Evolutionary conservation across 30 jellyfish, hydroid and myxozoan species (phyloP), one percentile per base, ranked within the genome.

Genomic region (Phacellophora camtschatica): DNA sequence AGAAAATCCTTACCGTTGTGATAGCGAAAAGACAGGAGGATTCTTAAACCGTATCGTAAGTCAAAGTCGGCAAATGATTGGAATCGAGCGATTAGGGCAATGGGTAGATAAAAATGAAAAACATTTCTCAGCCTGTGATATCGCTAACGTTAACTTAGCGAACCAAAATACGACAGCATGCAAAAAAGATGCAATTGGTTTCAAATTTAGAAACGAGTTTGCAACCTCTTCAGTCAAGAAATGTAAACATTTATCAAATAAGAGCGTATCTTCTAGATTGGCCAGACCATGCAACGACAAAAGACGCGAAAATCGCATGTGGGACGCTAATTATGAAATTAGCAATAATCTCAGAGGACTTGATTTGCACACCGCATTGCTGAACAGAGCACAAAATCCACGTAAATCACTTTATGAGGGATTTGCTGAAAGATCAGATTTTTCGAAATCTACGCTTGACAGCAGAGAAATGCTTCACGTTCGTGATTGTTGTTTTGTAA

Each of bases 401-500:
- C 41, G 7, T 41, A 43, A 24, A 36, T 74, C 34, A 28, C 42
- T 54, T 39, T 66, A 34, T 28, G 65, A 46, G 64, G 72, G 59
- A 55, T 25, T 39, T 57, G 18, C 37, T 56, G 43, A 33, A 33
- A 50, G 57, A 45, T 57, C 88, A 15, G 22, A 54, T 37, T 31
- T 23, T 39, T 54, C 72, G 46, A 55, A 36, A 65, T 36, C 66
- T 62, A 67, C 61, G 83, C 63, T 46, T 53, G 24, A 25, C 19
- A 66, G 39, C n/a, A 37, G 24, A 6, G 71, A 23, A 46, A 27
- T 80, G 50, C 77, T 46, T 34, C 77, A 65, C 54, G 66, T 27
- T 45, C 37, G 42, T 65, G 84, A 66, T 36, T 71, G 55, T 42
- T 80, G 55, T 80, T 80, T 13, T 80, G 83, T 80, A 80, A 80